phyloP scores from a whole-genome alignment of 2,113 vertebrate species.

The Cariama cristata region DNA sequence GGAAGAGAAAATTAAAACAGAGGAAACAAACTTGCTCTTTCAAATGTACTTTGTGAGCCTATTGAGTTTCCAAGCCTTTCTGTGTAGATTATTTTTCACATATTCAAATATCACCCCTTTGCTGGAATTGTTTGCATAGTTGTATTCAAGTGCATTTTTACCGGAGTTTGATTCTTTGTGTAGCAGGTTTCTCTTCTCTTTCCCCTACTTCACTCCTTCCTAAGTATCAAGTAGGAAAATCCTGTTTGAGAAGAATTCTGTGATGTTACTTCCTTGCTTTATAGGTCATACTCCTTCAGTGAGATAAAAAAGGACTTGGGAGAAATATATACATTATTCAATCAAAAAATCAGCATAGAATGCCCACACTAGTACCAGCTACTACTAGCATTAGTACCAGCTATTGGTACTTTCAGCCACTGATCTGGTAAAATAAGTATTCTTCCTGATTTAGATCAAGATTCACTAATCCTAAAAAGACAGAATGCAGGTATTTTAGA shows the following conservation, averaged over 20 bases:
- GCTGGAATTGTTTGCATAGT: not conserved
- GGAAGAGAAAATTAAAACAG: not conserved
- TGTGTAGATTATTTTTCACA: not conserved
- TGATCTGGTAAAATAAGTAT: not conserved
- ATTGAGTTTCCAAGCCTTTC: not conserved
- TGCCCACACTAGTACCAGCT: not conserved
- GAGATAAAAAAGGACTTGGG: not conserved
- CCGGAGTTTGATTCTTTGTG: not conserved
- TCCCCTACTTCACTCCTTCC: accelerated
- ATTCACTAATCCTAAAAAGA: not conserved
- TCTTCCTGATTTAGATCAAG: not conserved
- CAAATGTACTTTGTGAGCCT: not conserved
- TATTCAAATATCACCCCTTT: not conserved
- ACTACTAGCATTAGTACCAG: not conserved
- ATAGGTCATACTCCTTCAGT: not conserved
- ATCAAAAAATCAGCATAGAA: not conserved
- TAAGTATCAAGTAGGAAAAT: not conserved
- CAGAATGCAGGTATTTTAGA: not conserved
- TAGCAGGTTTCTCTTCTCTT: not conserved
- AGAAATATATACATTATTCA: not conserved
- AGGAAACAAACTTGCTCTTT: not conserved
- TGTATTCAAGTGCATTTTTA: not conserved
- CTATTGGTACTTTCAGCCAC: not conserved
- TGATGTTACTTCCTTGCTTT: not conserved
- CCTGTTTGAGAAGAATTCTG: not conserved